A percentile compares a stretch with the other conserved stretches of the same genome.
phyloP scores from a whole-genome alignment of 1,140 invertebrate species.

The Platyura marginata region DNA sequence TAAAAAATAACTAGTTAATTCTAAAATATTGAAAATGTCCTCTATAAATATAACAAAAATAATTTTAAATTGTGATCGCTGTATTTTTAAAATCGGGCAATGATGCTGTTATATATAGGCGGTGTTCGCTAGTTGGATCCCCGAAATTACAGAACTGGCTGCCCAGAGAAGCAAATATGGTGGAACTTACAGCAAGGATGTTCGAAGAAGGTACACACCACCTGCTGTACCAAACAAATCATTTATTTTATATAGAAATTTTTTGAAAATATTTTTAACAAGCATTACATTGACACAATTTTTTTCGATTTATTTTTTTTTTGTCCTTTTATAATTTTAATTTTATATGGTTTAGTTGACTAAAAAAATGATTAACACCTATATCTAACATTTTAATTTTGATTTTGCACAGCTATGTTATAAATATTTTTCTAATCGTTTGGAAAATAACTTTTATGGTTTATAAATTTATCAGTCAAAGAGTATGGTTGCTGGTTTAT shows the following conservation, averaged over 20 bases:
- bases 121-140: slow-evolving; percentile 98
- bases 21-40: no score
- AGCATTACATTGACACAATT: not conserved
- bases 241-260: not conserved
- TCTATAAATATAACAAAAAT: no score
- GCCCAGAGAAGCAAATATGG: slow-evolving; percentile 95
- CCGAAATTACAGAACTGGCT: slow-evolving; percentile 96
- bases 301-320: not conserved
- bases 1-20: no score
- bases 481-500: no score
- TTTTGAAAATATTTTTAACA: not conserved
- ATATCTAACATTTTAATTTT: no score
- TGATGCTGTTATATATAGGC: slow-evolving; percentile 39
- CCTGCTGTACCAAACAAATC: slow-evolving; percentile 11
- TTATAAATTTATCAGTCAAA: no score
- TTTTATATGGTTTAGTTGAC: no score
- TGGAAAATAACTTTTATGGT: no score
- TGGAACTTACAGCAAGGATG: slow-evolving; percentile 92
- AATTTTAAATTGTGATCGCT: no score
- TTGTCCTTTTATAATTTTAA: not conserved
- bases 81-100: not conserved
- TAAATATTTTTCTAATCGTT: no score
- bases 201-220: slow-evolving; percentile 81
- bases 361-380: no score
- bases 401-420: no score